phyloP scores from a whole-genome alignment of 2,888 invertebrate species.

The Macrosiphum euphorbiae region DNA sequence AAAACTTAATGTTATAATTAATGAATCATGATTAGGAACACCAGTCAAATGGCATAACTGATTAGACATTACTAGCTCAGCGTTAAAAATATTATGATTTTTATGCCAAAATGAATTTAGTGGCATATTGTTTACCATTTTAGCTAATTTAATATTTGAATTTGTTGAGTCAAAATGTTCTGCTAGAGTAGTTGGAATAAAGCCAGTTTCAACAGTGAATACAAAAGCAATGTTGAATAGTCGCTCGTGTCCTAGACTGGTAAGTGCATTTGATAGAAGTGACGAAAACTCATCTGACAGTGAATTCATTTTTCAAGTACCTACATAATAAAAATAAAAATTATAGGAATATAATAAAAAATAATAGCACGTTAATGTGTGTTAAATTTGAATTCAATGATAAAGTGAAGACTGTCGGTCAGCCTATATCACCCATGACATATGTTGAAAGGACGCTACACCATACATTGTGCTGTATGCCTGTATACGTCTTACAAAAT shows the following conservation, averaged over 20 bases:
- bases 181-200: conserved; percentile 57
- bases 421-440: too few relatives aligned
- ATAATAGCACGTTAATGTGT: too few relatives aligned
- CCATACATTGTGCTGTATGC: too few relatives aligned
- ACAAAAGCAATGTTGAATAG: conserved; percentile 54
- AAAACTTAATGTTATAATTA: conserved; percentile 51
- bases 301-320: conserved; percentile 14
- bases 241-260: not conserved
- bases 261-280: conserved; percentile 50
- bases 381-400: too few relatives aligned
- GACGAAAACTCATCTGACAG: conserved; percentile 13
- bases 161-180: conserved; percentile 39
- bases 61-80: conserved; percentile 52
- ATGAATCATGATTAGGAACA: conserved; percentile 24
- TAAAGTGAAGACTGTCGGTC: too few relatives aligned
- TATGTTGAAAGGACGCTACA: too few relatives aligned
- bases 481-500: too few relatives aligned
- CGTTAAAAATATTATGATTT: conserved; percentile 33
- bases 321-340: conserved; percentile 26
- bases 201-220: conserved; percentile 60
- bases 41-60: conserved; percentile 48
- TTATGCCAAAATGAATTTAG: conserved; percentile 48
- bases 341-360: not conserved
- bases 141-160: conserved; percentile 55
- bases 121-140: conserved; percentile 7